phyloP scores from a whole-genome alignment of 2,888 invertebrate species.

The Zootermopsis nevadensis region DNA sequence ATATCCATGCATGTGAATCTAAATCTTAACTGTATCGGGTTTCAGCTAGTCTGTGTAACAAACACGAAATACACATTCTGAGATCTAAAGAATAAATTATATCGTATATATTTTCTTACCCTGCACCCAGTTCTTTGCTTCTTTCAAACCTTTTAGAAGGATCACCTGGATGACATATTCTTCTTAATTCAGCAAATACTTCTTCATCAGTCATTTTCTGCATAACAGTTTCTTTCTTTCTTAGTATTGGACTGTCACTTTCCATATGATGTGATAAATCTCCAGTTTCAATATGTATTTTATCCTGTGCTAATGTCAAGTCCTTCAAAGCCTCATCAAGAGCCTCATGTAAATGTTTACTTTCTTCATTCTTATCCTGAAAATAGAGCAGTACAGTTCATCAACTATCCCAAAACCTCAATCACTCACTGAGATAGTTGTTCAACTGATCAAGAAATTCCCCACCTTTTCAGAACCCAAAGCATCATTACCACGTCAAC shows the following conservation, averaged over 20 bases:
- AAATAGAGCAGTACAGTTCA: background rate
- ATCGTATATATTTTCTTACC: slow-evolving; percentile 61
- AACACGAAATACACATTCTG: too few relatives aligned
- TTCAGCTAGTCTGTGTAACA: too few relatives aligned
- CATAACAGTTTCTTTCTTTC: slow-evolving; percentile 70
- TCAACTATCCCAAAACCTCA: background rate
- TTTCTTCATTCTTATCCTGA: slow-evolving; percentile 31
- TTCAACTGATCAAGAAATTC: too few relatives aligned
- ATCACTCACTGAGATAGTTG: too few relatives aligned
- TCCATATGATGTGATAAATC: slow-evolving; percentile 52
- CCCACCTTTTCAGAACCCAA: too few relatives aligned
- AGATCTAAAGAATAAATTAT: too few relatives aligned
- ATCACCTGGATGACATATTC: slow-evolving; percentile 85
- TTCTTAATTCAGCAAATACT: slow-evolving; percentile 79
- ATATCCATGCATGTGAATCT: too few relatives aligned
- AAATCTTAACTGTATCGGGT: too few relatives aligned
- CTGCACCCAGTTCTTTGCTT: slow-evolving; percentile 88
- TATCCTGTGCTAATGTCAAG: slow-evolving; percentile 41
- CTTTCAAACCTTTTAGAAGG: slow-evolving; percentile 84
- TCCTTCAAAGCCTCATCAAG: slow-evolving; percentile 50
- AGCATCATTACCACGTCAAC: too few relatives aligned
- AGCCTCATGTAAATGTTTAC: slow-evolving; percentile 33
- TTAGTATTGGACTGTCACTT: slow-evolving; percentile 70
- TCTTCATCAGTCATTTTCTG: slow-evolving; percentile 76
- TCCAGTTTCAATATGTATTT: slow-evolving; percentile 61